These are phyloP conservation scores for Corythornis cristatus DNA, from an alignment of 2,113 vertebrate species.

Conservation along the genomic window DNA sequence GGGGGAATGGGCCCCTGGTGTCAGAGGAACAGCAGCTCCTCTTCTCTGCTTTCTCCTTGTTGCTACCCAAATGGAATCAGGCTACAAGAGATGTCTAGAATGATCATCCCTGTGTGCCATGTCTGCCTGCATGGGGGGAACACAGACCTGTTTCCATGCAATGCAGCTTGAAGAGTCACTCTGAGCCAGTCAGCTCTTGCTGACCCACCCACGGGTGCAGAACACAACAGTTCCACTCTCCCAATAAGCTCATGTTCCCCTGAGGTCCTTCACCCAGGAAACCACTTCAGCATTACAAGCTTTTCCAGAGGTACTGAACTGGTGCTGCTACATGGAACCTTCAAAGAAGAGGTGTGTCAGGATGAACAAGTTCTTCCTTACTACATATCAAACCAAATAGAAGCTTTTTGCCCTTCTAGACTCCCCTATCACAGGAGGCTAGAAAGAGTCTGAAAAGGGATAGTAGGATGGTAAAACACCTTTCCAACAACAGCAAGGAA, in stretches of 20 bases:
- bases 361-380: not conserved
- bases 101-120: not conserved
- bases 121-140: fast-evolving
- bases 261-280: not conserved
- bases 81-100: not conserved
- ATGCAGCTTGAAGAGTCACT: not conserved
- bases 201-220: too few species aligned
- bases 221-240: fast-evolving
- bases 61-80: not conserved
- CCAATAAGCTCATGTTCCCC: not conserved
- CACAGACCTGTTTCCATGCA: not conserved
- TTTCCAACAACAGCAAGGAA: not conserved
- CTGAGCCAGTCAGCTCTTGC: not conserved
- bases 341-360: not conserved
- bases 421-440: not conserved
- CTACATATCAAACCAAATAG: not conserved
- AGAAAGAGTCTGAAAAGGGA: not conserved
- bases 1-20: not conserved
- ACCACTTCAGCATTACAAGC: not conserved
- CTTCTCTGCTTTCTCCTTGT: not conserved
- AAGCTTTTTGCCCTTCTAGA: not conserved
- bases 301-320: not conserved
- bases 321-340: not conserved
- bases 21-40: not conserved
- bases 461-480: not conserved